Conservation (phyloP, 30 jellyfish, hydroid and myxozoan species). For the Hydractinia echinata region DNA sequence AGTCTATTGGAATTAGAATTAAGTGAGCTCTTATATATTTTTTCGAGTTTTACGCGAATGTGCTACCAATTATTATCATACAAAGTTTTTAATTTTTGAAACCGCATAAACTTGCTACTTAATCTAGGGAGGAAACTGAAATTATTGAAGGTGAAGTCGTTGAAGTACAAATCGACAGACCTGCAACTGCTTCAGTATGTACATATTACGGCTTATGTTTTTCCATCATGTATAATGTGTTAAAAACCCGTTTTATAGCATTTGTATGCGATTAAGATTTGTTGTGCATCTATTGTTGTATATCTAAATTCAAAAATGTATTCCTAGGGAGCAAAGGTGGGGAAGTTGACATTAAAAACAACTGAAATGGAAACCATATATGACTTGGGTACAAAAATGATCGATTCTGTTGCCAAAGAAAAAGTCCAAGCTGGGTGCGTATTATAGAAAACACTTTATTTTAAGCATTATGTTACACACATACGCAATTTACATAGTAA, state of each 20-base stretch:
- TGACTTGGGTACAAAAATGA: constrained; percentile 97
- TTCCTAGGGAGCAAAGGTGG: constrained; percentile 93
- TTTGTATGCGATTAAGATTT: not conserved
- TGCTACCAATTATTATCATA: too few species aligned
- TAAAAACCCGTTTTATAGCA: not conserved
- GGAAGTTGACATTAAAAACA: constrained; percentile 86
- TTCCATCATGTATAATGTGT: not conserved
- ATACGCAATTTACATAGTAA: too few species aligned
- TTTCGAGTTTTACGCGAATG: too few species aligned
- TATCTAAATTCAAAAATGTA: not conserved
- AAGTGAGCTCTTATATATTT: constrained; percentile 43
- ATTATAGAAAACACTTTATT: too few species aligned
- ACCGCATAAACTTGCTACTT: not conserved
- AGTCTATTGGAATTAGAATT: constrained; percentile 94
- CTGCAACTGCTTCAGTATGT: constrained; percentile 94
- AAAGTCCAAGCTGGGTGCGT: constrained; percentile 97
- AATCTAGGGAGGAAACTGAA: constrained; percentile 93
- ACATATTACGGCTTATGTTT: not conserved
- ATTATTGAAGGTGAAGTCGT: constrained; percentile 99
- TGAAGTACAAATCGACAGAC: constrained; percentile 93
- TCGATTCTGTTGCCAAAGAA: constrained; percentile 94
- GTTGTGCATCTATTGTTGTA: not conserved
- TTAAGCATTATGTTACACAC: too few species aligned
- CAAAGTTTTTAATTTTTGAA: too few species aligned
- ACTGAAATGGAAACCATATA: constrained; percentile 99